Conservation (phyloP, 1,140 invertebrate genomes). For the Bombyx mandarina region DNA sequence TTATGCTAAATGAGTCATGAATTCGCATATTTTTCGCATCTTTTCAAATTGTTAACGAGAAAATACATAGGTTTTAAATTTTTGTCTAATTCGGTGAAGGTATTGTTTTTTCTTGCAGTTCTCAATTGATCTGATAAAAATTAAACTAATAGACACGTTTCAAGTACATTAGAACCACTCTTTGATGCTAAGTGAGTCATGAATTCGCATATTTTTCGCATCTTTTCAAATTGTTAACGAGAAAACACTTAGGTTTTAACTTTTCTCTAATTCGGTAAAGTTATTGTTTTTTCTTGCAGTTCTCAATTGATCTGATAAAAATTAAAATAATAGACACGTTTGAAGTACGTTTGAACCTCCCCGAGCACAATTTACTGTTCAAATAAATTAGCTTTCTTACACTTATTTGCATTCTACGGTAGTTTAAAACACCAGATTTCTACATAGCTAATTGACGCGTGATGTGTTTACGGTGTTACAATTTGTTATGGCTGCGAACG, state of each 20-base stretch:
- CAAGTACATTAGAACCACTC: not conserved
- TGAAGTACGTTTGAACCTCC: not conserved
- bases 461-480: slow-evolving; percentile 11
- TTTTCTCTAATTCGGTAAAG: not conserved
- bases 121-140: not conserved
- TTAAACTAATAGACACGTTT: not conserved
- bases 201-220: too few relatives aligned
- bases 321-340: not conserved
- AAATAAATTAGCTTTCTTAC: slow-evolving; percentile 13
- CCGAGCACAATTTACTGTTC: not conserved
- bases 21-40: too few relatives aligned
- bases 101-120: not conserved
- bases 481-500: slow-evolving; percentile 1
- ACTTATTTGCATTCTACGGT: slow-evolving; percentile 15
- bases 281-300: not conserved
- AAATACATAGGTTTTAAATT: too few relatives aligned
- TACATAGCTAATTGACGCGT: slow-evolving; percentile 20
- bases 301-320: not conserved
- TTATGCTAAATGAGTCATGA: too few relatives aligned
- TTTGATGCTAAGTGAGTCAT: too few relatives aligned
- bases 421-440: slow-evolving; percentile 16
- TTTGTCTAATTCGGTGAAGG: not conserved
- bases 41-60: too few relatives aligned
- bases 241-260: too few relatives aligned
- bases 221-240: too few relatives aligned